Evolutionary conservation across 2,113 vertebrate species (phyloP), one percentile per base, ranked within the genome.

Genomic region (Lophochroa leadbeateri): DNA sequence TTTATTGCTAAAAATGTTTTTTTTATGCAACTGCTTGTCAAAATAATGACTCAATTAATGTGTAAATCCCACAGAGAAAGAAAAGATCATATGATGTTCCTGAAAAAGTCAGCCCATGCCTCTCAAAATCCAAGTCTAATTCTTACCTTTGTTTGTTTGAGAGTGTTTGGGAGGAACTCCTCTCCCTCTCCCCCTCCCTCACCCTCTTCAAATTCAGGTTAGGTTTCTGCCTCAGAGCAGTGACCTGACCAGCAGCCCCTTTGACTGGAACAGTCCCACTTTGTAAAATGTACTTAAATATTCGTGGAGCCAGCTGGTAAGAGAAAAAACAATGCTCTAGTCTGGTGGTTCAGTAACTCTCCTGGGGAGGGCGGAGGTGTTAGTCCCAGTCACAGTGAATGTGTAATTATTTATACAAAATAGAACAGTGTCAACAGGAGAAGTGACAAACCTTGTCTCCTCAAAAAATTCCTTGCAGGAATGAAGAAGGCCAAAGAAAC

Each of bases 251-350:
- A 71, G 65, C 55, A 77, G 50, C 11, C 44, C 46, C 55, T 82
- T 78, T 53, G 50, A 46, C 50, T 94, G 77, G 46, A 97, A 96
- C 86, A 97, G 94, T 93, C 68, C 28, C 39, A 93, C 88, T 92
- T 88, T 97, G 82, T 97, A 67, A 88, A 80, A 83, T 70, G 28
- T 43, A 58, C 50, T 88, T 92, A 83, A 95, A 88, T 94, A 95
- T 93, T 96, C 88, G 77, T 94, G 94, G 82, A 86, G 79, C 88
- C 91, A 93, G 69, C 44, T 94, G 80, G 67, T 82, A 86, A 94
- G 94, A 75, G 83, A 89, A 92, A 90, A 96, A 92, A 88, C 95
- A 96, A 96, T 96, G 95, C 74, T 89, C 35, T 52, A 71, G 83
- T 94, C 75, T 89, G 92, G 86, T 88, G 86, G 91, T 83, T 81